Evolutionary conservation across 1,140 invertebrate species (phyloP), one percentile per base, ranked within the genome.

Genomic region (Drosophila ananassae): DNA sequence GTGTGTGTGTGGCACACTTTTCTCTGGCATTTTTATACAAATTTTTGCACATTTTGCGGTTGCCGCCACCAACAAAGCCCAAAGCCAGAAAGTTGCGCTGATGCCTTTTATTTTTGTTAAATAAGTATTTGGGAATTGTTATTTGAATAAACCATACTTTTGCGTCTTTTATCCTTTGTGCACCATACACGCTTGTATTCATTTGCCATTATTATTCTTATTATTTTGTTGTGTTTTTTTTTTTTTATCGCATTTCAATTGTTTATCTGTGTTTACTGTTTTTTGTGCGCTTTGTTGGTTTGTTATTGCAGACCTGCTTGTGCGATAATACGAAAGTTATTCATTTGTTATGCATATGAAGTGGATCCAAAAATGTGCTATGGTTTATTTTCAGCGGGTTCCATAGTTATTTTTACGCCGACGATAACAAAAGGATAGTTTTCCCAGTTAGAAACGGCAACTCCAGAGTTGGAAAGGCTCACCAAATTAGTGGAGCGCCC

Each of bases 331-430:
- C 81, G 51, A 85, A 87, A 81, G 73, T 67, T 67, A 63, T 82
- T 81, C 81, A 85, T 82, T 85, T 85, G 81, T 85, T 85, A 85
- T 85, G 81, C 82, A 85, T 85, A 85, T 85, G 82, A 85, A 82
- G 81, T 68, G 69, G 75, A 68, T 73, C 59, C 55, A 41, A 56
- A 79, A 72, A 59, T 76, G 80, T 61, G 50, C 60, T 63, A 50
- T 67, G 77, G 54, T 74, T 60, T 53, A 52, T 79, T 53, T 39
- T 3, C 51, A 46, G 59, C 17, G 37, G 47, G 54, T 77, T 52
- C 34, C 44, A 39, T 24, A 32, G 34, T 21, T 57, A 28, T 60
- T 61, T 58, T 28, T 9, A 24, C 30, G n/a, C 47, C 2, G 47
- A 39, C 8, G 8, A 52, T 61, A 80, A 81, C 77, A 80, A 81